Evolutionary conservation across 2,888 invertebrate genomes (phyloP).

Genomic region (Strigamia transsilvanica): DNA sequence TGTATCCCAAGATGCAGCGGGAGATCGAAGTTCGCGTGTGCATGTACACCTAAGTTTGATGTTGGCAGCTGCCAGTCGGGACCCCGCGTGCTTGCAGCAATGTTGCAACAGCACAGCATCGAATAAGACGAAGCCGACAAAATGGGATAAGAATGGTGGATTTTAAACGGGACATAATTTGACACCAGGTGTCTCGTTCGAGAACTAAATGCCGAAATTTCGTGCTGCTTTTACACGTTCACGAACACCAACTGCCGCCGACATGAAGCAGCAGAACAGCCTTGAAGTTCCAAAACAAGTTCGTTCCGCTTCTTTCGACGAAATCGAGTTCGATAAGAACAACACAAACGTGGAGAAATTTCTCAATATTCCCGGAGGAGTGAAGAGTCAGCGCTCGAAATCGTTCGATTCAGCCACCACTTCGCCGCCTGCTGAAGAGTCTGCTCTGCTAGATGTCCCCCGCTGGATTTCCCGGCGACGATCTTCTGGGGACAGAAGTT

Average conservation of each 20-base stretch:
- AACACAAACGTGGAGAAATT: conserved; percentile 69
- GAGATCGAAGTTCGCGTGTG: conserved; percentile 36
- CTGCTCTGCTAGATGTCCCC: conserved; percentile 43
- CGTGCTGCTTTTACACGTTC: conserved; percentile 87
- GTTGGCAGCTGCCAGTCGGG: conserved; percentile 7
- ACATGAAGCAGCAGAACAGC: conserved; percentile 91
- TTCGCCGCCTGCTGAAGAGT: conserved; percentile 60
- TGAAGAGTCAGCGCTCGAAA: conserved; percentile 72
- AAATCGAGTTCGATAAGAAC: conserved; percentile 75
- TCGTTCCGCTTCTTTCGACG: conserved; percentile 88
- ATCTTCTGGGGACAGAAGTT: conserved; percentile 51
- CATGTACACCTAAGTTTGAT: conserved; percentile 1
- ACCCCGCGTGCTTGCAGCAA: not conserved
- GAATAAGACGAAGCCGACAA: not conserved
- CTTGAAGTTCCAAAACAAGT: conserved; percentile 90
- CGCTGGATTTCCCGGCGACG: conserved; percentile 50
- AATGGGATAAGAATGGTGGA: conserved; percentile 10
- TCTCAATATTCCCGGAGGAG: conserved; percentile 64
- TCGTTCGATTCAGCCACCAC: conserved; percentile 73
- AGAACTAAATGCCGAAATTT: conserved; percentile 67
- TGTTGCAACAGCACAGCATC: not conserved
- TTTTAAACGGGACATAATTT: not conserved
- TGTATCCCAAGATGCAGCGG: conserved; percentile 18
- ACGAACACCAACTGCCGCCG: conserved; percentile 85
- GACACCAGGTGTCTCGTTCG: conserved; percentile 9